A percentile compares a stretch with the other conserved stretches of the same genome.
Conservation (phyloP, 2,888 invertebrate genomes). For the Lepidochitona cinerea region DNA sequence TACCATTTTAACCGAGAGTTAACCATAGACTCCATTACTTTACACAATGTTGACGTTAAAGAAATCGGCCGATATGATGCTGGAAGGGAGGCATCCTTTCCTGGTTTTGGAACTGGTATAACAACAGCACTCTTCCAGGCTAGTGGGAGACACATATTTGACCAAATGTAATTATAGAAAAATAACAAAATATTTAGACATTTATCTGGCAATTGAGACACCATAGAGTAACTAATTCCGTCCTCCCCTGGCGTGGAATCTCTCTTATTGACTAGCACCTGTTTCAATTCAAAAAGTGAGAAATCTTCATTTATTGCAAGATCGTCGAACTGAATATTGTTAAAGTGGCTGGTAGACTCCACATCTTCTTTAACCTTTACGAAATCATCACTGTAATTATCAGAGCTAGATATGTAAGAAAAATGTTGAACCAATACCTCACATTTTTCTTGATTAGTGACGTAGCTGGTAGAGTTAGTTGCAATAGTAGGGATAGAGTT, state of each 20-base stretch:
- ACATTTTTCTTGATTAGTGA: background rate
- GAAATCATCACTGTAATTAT: background rate
- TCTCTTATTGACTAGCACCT: background rate
- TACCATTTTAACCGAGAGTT: background rate
- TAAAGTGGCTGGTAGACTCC: background rate
- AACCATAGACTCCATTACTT: background rate
- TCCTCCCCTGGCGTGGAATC: constrained; percentile 2
- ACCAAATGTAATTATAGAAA: background rate
- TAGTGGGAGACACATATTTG: background rate
- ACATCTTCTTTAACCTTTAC: background rate
- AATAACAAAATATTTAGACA: background rate
- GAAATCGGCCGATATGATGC: constrained; percentile 3
- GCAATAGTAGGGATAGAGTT: background rate
- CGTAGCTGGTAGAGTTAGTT: background rate
- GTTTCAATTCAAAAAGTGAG: background rate
- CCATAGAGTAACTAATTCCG: background rate
- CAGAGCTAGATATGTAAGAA: background rate
- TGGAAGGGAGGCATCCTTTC: background rate
- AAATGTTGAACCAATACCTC: background rate
- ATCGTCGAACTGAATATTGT: background rate
- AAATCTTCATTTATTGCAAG: background rate
- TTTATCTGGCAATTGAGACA: background rate
- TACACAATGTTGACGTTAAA: background rate
- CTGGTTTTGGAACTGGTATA: background rate
- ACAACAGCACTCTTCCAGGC: background rate